Base-by-base conservation (phyloP, 2,888 invertebrate genomes). In the Pachliopta kotzebuea region DNA sequence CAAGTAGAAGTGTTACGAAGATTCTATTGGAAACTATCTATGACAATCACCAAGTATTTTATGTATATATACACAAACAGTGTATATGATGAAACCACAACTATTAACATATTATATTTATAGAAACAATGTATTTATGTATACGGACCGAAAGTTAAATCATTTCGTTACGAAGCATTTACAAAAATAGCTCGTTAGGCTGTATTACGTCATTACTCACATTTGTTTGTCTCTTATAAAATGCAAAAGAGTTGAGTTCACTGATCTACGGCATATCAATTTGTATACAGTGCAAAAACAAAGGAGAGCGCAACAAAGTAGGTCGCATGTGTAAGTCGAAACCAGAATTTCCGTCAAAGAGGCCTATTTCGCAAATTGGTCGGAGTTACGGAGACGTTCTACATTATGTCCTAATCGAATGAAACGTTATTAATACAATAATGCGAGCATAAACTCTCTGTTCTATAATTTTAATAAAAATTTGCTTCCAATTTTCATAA, bases 281-380 rank as follows among this genome's bases (percentile, higher is more conserved):
- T 66, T 56, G 53, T 63, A 61, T 61, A 61, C 59, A 52, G 50
- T 52, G 61, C 64, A 62, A 65, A 71, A 73, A 70, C 73, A 75
- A 74, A 77, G 76, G 76, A 74, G 71, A 68, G 68, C 58, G 60
- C 53, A 70, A 11, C 37, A 37, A 81, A 80, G 72, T 82, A 70
- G 82, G 80, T 76, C 81, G 75, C 67, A 68, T 66, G 68, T 69
- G 68, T 71, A 71, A 73, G 70, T 74, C 68, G 68, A 69, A 69
- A 70, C 72, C 72, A 70, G 76, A 75, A 76, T 76, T 75, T 77
- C 71, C 73, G 74, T 75, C 74, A 69, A 72, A 72, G 71, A 70
- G 68, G 71, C 69, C 67, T 60, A 71, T 72, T 74, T 69, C 69
- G 67, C 64, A 67, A 70, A 70, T 70, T 70, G 68, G 66, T 63